These are phyloP conservation scores for Pseudomyrmex dendroicus DNA, from an alignment of 1,140 invertebrate genomes.

Conservation along the genomic window DNA sequence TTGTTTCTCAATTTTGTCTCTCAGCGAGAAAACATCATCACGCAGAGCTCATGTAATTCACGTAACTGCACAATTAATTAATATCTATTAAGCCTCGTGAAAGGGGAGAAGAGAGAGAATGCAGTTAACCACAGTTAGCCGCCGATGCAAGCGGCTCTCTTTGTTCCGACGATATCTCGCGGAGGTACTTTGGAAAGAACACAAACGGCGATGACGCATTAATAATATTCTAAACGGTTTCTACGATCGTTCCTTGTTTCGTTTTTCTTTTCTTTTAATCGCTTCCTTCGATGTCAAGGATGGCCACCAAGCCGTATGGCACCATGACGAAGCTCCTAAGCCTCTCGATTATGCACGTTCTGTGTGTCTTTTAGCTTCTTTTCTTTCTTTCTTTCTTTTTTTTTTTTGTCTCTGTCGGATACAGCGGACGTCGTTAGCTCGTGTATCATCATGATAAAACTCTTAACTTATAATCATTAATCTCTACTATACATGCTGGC, in stretches of 20 bases:
- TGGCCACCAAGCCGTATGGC: constrained; percentile 51
- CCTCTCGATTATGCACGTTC: constrained; percentile 47
- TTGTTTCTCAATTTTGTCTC: background rate
- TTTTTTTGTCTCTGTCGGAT: constrained; percentile 38
- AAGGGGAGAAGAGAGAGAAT: background rate
- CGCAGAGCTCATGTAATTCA: background rate
- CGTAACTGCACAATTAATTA: background rate
- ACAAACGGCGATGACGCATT: constrained; percentile 67
- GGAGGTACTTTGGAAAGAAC: constrained; percentile 65
- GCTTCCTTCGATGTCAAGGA: constrained; percentile 30
- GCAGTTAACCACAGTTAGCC: constrained; percentile 4
- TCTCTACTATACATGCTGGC: constrained; percentile 75
- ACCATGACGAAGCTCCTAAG: constrained; percentile 44
- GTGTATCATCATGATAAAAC: constrained; percentile 59
- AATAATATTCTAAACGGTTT: constrained; percentile 51
- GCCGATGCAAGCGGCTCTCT: constrained; percentile 23
- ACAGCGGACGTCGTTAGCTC: constrained; percentile 57
- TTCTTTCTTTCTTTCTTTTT: constrained; percentile 21
- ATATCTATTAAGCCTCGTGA: background rate
- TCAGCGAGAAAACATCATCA: background rate
- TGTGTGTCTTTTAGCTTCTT: constrained; percentile 14
- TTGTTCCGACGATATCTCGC: constrained; percentile 32
- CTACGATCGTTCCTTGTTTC: constrained; percentile 25
- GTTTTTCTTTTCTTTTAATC: constrained; percentile 17
- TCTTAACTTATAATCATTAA: constrained; percentile 71